Evolutionary conservation across 2,113 vertebrate species (phyloP).

Genomic region (Laticauda laticaudata): DNA sequence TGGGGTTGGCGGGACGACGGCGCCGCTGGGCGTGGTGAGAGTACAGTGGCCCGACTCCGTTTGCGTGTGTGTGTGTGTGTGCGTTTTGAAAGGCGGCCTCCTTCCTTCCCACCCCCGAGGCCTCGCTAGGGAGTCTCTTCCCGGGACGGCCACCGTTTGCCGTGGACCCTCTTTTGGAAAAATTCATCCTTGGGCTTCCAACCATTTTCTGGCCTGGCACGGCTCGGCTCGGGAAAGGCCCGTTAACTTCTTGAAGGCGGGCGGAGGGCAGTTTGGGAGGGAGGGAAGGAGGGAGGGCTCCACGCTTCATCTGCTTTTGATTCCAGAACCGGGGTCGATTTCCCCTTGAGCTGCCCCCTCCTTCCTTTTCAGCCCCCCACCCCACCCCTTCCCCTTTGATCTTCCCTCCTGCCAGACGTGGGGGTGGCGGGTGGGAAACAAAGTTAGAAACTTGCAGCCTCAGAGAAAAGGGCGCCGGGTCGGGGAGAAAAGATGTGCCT

Average conservation of each 20-base stretch:
- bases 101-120: background rate
- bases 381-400: background rate
- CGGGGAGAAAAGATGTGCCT: background rate
- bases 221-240: background rate
- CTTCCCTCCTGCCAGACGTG: background rate
- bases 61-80: background rate
- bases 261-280: background rate
- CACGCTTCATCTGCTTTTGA: background rate
- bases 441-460: background rate
- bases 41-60: background rate
- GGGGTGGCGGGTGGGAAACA: background rate
- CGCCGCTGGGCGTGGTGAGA: background rate
- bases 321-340: background rate
- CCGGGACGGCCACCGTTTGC: background rate
- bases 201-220: background rate
- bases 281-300: background rate
- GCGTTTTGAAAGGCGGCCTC: background rate
- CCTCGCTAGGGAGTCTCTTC: background rate
- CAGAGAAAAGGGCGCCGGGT: background rate
- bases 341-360: background rate
- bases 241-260: background rate
- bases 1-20: background rate
- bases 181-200: background rate
- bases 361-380: background rate
- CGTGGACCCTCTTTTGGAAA: background rate